phyloP scores from a whole-genome alignment of 2,888 invertebrate species.

The Rhamphomyia laevipes region DNA sequence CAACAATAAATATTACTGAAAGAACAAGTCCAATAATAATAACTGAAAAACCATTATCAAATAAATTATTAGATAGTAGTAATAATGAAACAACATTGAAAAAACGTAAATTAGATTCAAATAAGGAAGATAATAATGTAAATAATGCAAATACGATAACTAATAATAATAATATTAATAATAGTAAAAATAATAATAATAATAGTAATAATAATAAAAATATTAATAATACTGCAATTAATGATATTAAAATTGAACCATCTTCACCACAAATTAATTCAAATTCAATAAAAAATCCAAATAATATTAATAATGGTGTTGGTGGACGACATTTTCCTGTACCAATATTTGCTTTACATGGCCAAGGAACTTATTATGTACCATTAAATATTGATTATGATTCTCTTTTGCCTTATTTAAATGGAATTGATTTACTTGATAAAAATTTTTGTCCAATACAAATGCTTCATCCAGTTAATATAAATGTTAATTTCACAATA shows the following conservation, averaged over 20 bases:
- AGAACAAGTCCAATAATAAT: background rate
- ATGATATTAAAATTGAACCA: constrained; percentile 15
- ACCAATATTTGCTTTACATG: constrained; percentile 82
- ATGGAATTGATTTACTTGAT: constrained; percentile 46
- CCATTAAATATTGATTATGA: constrained; percentile 72
- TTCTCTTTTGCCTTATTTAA: constrained; percentile 56
- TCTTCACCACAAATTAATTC: constrained; percentile 11
- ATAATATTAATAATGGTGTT: constrained; percentile 2
- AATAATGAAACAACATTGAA: background rate
- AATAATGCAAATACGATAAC: background rate
- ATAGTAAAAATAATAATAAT: background rate
- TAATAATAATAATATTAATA: background rate
- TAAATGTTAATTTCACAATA: constrained; percentile 66
- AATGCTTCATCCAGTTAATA: constrained; percentile 74
- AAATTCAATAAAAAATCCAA: constrained; percentile 10
- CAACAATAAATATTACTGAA: constrained; percentile 16
- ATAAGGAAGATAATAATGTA: constrained; percentile 4
- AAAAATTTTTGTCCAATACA: constrained; percentile 41
- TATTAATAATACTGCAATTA: constrained; percentile 5
- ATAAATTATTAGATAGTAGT: background rate
- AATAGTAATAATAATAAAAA: constrained; percentile 2
- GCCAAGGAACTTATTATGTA: constrained; percentile 80
- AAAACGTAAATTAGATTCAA: constrained; percentile 5
- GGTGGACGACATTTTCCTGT: constrained; percentile 41
- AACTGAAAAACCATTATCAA: background rate